A percentile compares a stretch with the other conserved stretches of the same genome.
Evolutionary conservation across 1,140 invertebrate species (phyloP).

Genomic region (Thaumetopoea pityocampa): DNA sequence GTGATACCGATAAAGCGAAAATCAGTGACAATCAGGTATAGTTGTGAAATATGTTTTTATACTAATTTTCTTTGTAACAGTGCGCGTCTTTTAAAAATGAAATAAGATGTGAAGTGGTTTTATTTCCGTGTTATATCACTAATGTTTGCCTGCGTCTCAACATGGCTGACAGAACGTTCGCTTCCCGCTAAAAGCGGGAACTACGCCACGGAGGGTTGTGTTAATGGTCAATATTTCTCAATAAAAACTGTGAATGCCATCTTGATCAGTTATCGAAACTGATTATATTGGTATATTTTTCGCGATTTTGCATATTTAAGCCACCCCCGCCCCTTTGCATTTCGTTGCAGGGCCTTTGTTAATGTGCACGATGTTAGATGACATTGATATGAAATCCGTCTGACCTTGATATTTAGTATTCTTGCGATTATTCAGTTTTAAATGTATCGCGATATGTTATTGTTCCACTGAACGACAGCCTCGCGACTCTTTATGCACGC

Average conservation of each 20-base stretch:
- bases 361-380: constrained; percentile 73
- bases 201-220: constrained; percentile 72
- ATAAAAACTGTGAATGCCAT: constrained; percentile 66
- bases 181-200: constrained; percentile 77
- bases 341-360: constrained; percentile 74
- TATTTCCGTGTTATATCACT: constrained; percentile 75
- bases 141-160: constrained; percentile 77
- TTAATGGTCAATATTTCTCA: constrained; percentile 59
- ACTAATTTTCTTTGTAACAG: constrained; percentile 58
- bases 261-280: constrained; percentile 69
- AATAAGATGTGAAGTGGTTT: constrained; percentile 63
- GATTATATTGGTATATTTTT: constrained; percentile 68
- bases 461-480: constrained; percentile 54
- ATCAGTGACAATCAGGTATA: constrained; percentile 77
- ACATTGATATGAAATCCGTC: constrained; percentile 76
- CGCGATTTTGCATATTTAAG: constrained; percentile 64
- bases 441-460: constrained; percentile 53
- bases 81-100: constrained; percentile 57
- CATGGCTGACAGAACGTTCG: constrained; percentile 76
- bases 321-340: constrained; percentile 75
- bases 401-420: constrained; percentile 75
- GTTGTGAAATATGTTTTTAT: constrained; percentile 65
- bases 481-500: constrained; percentile 55
- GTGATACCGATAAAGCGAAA: constrained; percentile 77
- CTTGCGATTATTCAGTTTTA: constrained; percentile 66